A percentile compares a stretch with the other conserved stretches of the same genome.
These are phyloP conservation scores for Scrobipalpa atriplicella DNA, from an alignment of 2,888 invertebrate species.

Conservation along the genomic window DNA sequence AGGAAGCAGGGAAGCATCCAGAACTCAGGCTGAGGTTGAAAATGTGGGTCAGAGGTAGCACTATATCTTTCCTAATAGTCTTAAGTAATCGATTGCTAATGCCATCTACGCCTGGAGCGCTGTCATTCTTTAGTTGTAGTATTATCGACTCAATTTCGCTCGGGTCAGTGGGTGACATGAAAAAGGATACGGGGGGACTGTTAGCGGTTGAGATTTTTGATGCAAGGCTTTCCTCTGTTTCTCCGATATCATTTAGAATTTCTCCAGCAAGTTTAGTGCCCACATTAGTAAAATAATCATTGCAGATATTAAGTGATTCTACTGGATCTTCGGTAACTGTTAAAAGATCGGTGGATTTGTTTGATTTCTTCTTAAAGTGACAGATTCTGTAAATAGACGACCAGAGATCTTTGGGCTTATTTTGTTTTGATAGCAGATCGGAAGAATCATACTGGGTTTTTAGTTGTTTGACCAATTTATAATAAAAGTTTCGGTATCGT, in stretches of 20 bases:
- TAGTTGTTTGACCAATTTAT: neutral
- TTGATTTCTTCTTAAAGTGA: neutral
- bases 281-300: neutral
- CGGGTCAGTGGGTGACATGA: neutral
- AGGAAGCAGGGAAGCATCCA: neutral
- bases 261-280: neutral
- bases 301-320: neutral
- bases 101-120: neutral
- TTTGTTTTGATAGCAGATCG: neutral
- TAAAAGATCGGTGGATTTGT: neutral
- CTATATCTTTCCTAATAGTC: neutral
- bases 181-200: neutral
- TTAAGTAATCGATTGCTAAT: neutral
- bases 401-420: neutral
- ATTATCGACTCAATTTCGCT: neutral
- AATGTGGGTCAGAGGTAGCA: neutral
- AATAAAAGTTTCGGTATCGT: slow-evolving; percentile 11
- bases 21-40: neutral
- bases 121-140: neutral
- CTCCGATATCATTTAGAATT: neutral
- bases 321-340: neutral
- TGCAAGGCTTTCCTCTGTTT: neutral
- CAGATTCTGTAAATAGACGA: neutral
- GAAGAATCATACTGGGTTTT: neutral
- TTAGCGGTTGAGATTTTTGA: neutral